Evolutionary conservation across 2,797 vertebrate species (phyloP), one percentile per base, ranked within the genome.

Genomic region (Bradypodion pumilum): DNA sequence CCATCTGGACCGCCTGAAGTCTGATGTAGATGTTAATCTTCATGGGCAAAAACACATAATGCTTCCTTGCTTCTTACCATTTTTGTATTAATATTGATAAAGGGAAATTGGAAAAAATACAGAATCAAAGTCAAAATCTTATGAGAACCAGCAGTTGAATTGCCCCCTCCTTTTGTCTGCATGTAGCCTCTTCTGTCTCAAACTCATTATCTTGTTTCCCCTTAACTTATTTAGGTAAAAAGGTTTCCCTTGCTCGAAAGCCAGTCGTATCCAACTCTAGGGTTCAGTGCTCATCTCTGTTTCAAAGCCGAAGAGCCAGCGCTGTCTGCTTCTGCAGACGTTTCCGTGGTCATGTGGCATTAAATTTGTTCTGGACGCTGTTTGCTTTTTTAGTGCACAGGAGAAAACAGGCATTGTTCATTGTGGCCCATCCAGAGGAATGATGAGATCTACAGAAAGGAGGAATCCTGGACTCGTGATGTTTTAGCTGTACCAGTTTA

Each of bases 221-320:
- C 56, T 77, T 77, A 79, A 49, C 52, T 80, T 73, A 79, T 86
- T 82, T 65, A 84, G 75, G 74, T 84, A 82, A n/a, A n/a, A n/a
- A n/a, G n/a, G n/a, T n/a, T n/a, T n/a, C n/a, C n/a, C n/a, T n/a
- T n/a, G n/a, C n/a, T n/a, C n/a, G n/a, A n/a, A n/a, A n/a, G n/a
- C n/a, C n/a, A n/a, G n/a, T n/a, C n/a, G n/a, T n/a, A n/a, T n/a
- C n/a, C n/a, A n/a, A n/a, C n/a, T n/a, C n/a, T n/a, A n/a, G n/a
- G n/a, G n/a, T n/a, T n/a, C n/a, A n/a, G n/a, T n/a, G n/a, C n/a
- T n/a, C n/a, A n/a, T n/a, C n/a, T n/a, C n/a, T n/a, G n/a, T n/a
- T n/a, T n/a, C n/a, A n/a, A n/a, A n/a, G n/a, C n/a, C n/a, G n/a
- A n/a, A n/a, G n/a, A n/a, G n/a, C n/a, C n/a, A n/a, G n/a, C n/a